phyloP scores from a whole-genome alignment of 92 coral and sea anemone species.

The Porites divaricata region DNA sequence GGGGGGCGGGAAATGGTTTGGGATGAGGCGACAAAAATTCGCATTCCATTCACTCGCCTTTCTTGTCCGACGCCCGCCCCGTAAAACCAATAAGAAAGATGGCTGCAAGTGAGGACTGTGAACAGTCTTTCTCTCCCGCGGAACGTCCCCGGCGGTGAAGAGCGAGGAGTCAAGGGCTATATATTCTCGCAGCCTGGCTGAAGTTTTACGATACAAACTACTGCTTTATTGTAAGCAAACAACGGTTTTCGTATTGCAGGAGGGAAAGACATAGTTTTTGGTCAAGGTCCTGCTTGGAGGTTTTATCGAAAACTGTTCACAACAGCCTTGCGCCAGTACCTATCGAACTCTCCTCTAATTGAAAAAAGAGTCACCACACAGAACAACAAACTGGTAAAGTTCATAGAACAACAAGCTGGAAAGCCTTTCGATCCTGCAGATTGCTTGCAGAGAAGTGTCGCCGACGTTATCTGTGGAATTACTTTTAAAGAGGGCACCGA shows the following conservation, averaged over 20 bases:
- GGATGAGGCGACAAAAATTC: too few species aligned
- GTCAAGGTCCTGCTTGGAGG: conserved; percentile 74
- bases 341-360: conserved; percentile 27
- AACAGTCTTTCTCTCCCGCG: too few species aligned
- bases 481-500: conserved; percentile 56
- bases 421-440: conserved; percentile 61
- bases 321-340: conserved; percentile 59
- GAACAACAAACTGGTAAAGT: conserved; percentile 34
- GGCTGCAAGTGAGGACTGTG: too few species aligned
- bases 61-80: too few species aligned
- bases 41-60: too few species aligned
- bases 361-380: conserved; percentile 55
- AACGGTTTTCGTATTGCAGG: background rate
- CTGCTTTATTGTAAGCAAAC: too few species aligned
- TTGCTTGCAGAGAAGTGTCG: conserved; percentile 50
- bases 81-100: too few species aligned
- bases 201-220: too few species aligned
- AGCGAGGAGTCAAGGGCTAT: too few species aligned
- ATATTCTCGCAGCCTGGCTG: too few species aligned
- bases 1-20: too few species aligned
- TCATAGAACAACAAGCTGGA: conserved; percentile 41
- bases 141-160: too few species aligned
- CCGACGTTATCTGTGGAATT: conserved; percentile 62
- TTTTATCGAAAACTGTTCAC: conserved; percentile 62
- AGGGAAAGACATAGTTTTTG: conserved; percentile 42